Evolutionary conservation across 1,140 invertebrate species (phyloP), one percentile per base, ranked within the genome.

Genomic region (Trichomalopsis sarcophagae): DNA sequence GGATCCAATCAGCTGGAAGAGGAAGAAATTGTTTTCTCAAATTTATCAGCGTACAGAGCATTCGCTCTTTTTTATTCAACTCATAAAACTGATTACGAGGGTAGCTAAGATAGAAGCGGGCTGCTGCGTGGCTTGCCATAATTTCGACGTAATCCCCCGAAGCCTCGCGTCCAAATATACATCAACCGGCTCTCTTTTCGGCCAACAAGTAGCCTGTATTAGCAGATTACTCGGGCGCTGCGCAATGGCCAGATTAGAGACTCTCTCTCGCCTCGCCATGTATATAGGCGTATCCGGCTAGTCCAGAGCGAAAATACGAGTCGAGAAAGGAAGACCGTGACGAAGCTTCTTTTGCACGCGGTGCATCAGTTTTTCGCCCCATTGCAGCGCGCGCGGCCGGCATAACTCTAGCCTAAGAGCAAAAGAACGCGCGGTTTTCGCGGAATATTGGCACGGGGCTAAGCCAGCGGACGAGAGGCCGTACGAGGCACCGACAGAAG

Each of bases 401-500:
- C 27, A 21, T 36, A 73, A 21, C 69, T 30, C 27, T 17, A 9
- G 27, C 33, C 10, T 73, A 73, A 73, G 69, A 36, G 71, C 27
- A 36, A 75, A 76, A 80, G 23, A 86, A 85, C 87, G 83, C 79
- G 84, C 77, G 84, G 78, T 89, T 88, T 87, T 86, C 82, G 86
- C 82, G 80, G 84, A 89, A 90, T 90, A 90, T 89, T 88, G 88
- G 86, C 84, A 87, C 82, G 69, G 78, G 62, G 79, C 84, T 90
- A 86, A 89, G 88, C 87, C 87, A 78, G 9, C 55, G 87, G 81
- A 33, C n/a, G 80, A 47, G 89, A 92, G 90, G 87, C 90, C 91
- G 79, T 91, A 92, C 89, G 87, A 91, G 88, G 79, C 86, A 88
- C 87, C 30, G 17, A 85, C 87, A 85, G 91, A 92, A 92, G 91